Evolutionary conservation across 2,113 vertebrate genomes (phyloP).

Genomic region (Dinomys branickii): DNA sequence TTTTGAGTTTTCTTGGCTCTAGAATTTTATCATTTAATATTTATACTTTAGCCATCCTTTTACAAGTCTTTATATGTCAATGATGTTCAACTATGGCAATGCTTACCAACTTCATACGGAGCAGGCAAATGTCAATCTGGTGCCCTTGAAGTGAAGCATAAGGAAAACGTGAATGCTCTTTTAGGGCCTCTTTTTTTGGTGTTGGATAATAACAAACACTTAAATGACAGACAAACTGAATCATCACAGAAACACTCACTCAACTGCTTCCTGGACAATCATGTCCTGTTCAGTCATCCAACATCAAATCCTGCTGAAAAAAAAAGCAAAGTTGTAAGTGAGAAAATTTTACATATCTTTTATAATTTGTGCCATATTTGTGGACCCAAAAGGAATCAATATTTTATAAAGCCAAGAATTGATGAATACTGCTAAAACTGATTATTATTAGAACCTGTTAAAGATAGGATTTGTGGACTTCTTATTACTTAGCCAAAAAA

Average conservation of each 20-base stretch:
- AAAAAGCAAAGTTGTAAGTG: not conserved
- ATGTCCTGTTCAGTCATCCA: not conserved
- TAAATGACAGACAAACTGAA: conserved; percentile 22
- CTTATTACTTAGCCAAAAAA: not conserved
- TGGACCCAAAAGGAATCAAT: not conserved
- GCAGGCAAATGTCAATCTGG: conserved; percentile 32
- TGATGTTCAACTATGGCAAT: not conserved
- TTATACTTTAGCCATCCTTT: not conserved
- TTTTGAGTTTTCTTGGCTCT: not conserved
- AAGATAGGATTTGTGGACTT: not conserved
- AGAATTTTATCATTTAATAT: not conserved
- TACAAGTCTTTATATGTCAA: not conserved
- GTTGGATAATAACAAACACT: conserved; percentile 24
- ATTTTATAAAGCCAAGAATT: conserved; percentile 15
- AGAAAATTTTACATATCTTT: not conserved
- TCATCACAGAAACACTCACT: not conserved
- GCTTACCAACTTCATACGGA: not conserved
- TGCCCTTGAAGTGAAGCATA: not conserved
- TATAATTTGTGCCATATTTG: not conserved
- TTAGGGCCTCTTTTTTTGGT: not conserved
- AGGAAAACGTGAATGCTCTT: conserved; percentile 59
- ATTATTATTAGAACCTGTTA: not conserved
- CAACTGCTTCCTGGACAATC: not conserved
- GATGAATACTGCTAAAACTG: not conserved
- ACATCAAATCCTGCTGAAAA: not conserved